phyloP scores from a whole-genome alignment of 2,888 invertebrate species.

The Yponomeuta evonymella region DNA sequence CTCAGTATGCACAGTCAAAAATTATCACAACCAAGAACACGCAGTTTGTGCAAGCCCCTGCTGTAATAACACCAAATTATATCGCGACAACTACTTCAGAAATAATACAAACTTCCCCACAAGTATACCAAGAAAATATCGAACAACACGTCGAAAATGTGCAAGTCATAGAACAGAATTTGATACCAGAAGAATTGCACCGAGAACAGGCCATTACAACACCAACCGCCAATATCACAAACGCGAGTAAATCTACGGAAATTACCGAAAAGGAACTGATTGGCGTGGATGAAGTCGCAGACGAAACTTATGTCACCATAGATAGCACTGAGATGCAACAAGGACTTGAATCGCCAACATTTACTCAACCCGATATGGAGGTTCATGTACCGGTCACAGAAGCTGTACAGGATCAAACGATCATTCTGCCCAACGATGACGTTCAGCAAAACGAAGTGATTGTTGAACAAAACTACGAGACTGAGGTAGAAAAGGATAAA shows the following conservation, averaged over 20 bases:
- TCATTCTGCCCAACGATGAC: slow-evolving; percentile 2
- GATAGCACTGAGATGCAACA: neutral
- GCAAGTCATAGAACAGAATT: neutral
- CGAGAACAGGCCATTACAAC: neutral
- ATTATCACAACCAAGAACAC: slow-evolving; percentile 53
- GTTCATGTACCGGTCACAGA: neutral
- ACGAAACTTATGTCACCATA: neutral
- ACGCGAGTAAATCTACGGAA: neutral
- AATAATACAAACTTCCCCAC: slow-evolving; percentile 41
- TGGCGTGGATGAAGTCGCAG: neutral
- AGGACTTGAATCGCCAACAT: neutral
- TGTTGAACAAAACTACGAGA: slow-evolving; percentile 14
- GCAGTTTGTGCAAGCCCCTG: slow-evolving; percentile 58
- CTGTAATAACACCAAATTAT: slow-evolving; percentile 61
- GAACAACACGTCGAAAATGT: slow-evolving; percentile 24
- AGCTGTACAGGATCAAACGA: neutral
- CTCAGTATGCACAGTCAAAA: slow-evolving; percentile 48
- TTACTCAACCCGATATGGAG: slow-evolving; percentile 4
- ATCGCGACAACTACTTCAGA: slow-evolving; percentile 57
- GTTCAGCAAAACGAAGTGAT: slow-evolving; percentile 20
- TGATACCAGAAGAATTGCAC: slow-evolving; percentile 1
- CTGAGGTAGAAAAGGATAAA: neutral
- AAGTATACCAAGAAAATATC: slow-evolving; percentile 47
- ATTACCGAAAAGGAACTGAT: neutral
- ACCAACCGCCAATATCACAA: neutral